Base-by-base conservation (phyloP, 2,888 invertebrate species). In the Phortica okadai region DNA sequence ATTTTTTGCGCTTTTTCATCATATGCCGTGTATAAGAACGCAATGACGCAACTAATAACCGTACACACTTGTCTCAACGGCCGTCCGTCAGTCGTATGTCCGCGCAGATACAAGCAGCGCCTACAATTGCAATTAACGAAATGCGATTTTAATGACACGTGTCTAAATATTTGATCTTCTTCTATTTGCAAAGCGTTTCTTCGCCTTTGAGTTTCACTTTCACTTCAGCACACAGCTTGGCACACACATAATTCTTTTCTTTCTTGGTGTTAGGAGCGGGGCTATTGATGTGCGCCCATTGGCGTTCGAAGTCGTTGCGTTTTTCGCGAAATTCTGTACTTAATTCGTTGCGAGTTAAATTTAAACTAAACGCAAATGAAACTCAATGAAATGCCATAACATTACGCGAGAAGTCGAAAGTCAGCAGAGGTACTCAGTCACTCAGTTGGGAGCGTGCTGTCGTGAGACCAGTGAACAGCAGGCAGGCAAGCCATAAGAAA, bases 321-420 rank as follows among this genome's bases (percentile, higher is more conserved):
- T 33, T 62, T n/a, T 6, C 69, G 75, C 84, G n/a, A 8, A 16
- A 78, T 78, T 80, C 76, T 73, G 81, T 78, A 74, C 79, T 79
- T 67, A 67, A 67, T 80, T 79, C 87, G 83, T 84, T 84, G 89
- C 88, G 82, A 84, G 89, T 86, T 89, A 82, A 86, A 84, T 84
- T 89, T 88, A 88, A 89, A 89, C 89, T 89, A 84, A 89, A 89
- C 81, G 80, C 79, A 81, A 82, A 80, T 75, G 74, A 75, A 80
- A 76, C 74, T 79, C 81, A 78, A 82, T 74, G 83, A 82, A 81
- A 79, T 80, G 80, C 80, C 73, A 76, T 75, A 78, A 83, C 78
- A 80, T 82, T 77, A 80, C 81, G 76, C 80, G 14, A 83, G 81
- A 73, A 67, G 75, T 76, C 73, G 74, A 77, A 66, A 69, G 67